Percentiles rank a stretch among this genome's conserved stretches.
phyloP scores from a whole-genome alignment of 2,888 invertebrate species.

The Drosophila vallismaia region DNA sequence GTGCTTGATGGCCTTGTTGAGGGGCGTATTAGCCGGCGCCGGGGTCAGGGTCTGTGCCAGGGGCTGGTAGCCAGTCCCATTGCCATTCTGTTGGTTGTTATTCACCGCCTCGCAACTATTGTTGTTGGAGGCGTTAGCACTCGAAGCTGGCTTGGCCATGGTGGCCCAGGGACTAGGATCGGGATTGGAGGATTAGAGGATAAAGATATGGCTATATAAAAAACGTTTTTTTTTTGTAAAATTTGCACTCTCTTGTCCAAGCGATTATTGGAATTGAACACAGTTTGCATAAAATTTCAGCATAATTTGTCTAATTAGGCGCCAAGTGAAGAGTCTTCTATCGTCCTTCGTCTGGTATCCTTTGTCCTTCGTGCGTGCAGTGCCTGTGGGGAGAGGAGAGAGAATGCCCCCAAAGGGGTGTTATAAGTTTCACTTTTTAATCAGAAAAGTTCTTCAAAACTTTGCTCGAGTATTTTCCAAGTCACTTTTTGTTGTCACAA shows the following conservation, averaged over 20 bases:
- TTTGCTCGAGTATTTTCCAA: not conserved
- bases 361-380: not conserved
- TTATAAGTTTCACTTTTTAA: conserved; percentile 12
- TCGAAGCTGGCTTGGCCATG: conserved; percentile 62
- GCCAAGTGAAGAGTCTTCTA: not conserved
- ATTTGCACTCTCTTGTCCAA: conserved; percentile 61
- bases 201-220: conserved; percentile 19
- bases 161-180: conserved; percentile 13
- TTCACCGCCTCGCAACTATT: conserved; percentile 33
- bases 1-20: conserved; percentile 79
- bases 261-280: conserved; percentile 62
- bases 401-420: no score
- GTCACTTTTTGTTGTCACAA: not conserved
- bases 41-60: conserved; percentile 38
- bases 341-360: not conserved
- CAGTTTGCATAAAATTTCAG: conserved; percentile 60
- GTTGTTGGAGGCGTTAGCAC: conserved; percentile 29
- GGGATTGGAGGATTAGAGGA: not conserved
- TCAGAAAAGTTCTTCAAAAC: not conserved
- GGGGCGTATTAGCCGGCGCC: conserved; percentile 71
- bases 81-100: conserved; percentile 26
- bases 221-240: conserved; percentile 40
- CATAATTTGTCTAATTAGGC: conserved; percentile 55
- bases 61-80: conserved; percentile 54
- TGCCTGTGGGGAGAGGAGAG: not conserved